Base-by-base conservation (phyloP, 2,888 invertebrate species). In the Zonitis immaculata region DNA sequence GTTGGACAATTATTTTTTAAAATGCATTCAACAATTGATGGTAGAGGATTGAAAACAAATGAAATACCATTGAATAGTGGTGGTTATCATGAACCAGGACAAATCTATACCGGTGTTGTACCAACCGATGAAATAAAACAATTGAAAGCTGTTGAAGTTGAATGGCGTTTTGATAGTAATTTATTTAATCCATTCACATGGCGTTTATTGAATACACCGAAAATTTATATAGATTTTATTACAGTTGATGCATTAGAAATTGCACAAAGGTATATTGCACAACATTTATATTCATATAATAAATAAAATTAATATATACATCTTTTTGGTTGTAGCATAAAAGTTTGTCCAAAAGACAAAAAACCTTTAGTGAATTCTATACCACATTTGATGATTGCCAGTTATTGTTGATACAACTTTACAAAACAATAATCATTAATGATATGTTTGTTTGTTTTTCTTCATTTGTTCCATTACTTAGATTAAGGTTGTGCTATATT, bases 181-280 rank as follows among this genome's bases (percentile, higher is more conserved):
- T 73, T 89, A 18, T 82, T 91, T 63, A 92, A 91, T 74, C 89
- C 91, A 0, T 80, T 91, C 59, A 91, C 91, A 0, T 92, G 92
- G 91, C 79, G 92, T 52, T 74, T 91, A 30, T 74, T 91, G 7
- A 81, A 86, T 51, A 84, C 84, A 5, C 88, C 92, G 0, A 82
- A 85, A 58, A 84, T 91, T 49, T 88, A 85, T 69, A 76, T 92
- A 44, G 86, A 87, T 52, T 84, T 84, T 57, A 75, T 92, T 35
- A 81, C 82, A 44, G 77, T 92, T 30, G 86, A 89, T 42, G 86
- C 85, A 9, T 77, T 91, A 64, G 91, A 91, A 73, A 82, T 82
- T 49, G 79, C 82, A 60, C 79, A 82, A 65, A 84, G 81, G 87
- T 86, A 76, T 22, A 5, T 4, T 22, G 22, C 5, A 22, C 3